Evolutionary conservation across 92 coral and sea anemone genomes (phyloP), one percentile per base, ranked within the genome.

Genomic region (Phenganax subtilis): DNA sequence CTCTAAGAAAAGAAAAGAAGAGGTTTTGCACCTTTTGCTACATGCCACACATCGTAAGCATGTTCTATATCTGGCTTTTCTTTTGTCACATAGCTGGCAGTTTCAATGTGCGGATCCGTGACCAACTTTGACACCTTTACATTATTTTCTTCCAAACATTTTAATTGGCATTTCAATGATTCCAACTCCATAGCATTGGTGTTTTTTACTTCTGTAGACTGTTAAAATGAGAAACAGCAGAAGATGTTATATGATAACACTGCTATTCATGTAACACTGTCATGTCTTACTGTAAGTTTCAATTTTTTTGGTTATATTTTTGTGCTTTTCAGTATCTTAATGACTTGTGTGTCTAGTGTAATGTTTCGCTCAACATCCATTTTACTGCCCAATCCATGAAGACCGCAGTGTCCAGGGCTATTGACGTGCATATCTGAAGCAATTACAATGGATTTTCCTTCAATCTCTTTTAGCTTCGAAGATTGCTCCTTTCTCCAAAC

Each of bases 141-240:
- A 55, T 71, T 71, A 57, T 78, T 78, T 9, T 66, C 67, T 78
- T 78, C 83, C 71, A 63, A 55, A 54, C 63, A 78, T 58, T 66
- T 52, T 58, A 78, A 58, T 78, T 78, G 83, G 31, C 71, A 51
- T 78, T 57, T 78, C 63, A 78, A 71, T 27, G 83, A 58, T 78
- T 78, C 83, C 63, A 78, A 71, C 77, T 78, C 81, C 81, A 75
- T 75, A 67, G 81, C 81, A 75, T 47, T 75, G 56, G 61, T 47
- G 15, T 47, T 47, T 77, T 78, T 78, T 37, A 78, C 83, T 78
- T 78, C 83, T 51, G 71, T 55, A 10, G 71, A 58, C 83, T 78
- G 67, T 58, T 58, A 78, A 58, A 58, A 58, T 58, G 7, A n/a
- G 3, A 58, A 58, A 58, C 63, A 12, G 17, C 7, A 58, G 63